Percentiles rank a stretch among this genome's conserved stretches.
Evolutionary conservation across 2,888 invertebrate genomes (phyloP).

Genomic region (Odiellus spinosus): DNA sequence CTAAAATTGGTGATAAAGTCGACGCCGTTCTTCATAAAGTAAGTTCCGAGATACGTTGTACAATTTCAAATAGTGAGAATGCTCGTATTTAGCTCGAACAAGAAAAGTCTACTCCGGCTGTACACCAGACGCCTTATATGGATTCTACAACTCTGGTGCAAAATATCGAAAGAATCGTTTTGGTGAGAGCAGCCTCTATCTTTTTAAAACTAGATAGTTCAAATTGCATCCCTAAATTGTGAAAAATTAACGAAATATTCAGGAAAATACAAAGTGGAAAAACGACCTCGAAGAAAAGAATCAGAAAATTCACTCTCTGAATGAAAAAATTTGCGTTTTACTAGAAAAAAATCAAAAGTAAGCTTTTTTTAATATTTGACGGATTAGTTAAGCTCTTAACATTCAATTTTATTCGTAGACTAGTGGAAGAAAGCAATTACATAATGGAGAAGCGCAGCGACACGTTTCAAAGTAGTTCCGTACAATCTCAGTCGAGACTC

Average conservation of each 20-base stretch:
- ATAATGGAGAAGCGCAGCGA: slow-evolving; percentile 13
- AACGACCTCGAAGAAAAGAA: slow-evolving; percentile 16
- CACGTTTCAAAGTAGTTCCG: slow-evolving; percentile 7
- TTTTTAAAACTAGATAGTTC: neutral
- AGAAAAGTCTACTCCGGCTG: slow-evolving; percentile 4
- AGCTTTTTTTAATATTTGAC: neutral
- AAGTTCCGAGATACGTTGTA: no score
- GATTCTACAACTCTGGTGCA: slow-evolving; percentile 15
- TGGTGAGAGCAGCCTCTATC: slow-evolving; percentile 7
- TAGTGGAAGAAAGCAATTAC: slow-evolving; percentile 15
- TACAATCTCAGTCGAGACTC: slow-evolving; percentile 11
- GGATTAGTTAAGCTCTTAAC: no score
- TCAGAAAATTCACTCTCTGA: slow-evolving; percentile 16
- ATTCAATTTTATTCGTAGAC: slow-evolving; percentile 3
- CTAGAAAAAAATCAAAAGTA: slow-evolving; percentile 19
- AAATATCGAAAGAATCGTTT: slow-evolving; percentile 18
- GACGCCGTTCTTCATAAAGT: slow-evolving; percentile 44
- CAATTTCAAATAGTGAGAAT: neutral
- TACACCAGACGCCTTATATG: slow-evolving; percentile 7
- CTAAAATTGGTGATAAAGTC: slow-evolving; percentile 46
- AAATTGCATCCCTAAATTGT: neutral
- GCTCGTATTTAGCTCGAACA: slow-evolving; percentile 4
- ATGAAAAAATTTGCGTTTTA: slow-evolving; percentile 20
- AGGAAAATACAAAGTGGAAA: slow-evolving; percentile 19
- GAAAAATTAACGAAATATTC: neutral